Evolutionary conservation across 2,113 vertebrate genomes (phyloP), one percentile per base, ranked within the genome.

Genomic region (Callopanchax toddi): DNA sequence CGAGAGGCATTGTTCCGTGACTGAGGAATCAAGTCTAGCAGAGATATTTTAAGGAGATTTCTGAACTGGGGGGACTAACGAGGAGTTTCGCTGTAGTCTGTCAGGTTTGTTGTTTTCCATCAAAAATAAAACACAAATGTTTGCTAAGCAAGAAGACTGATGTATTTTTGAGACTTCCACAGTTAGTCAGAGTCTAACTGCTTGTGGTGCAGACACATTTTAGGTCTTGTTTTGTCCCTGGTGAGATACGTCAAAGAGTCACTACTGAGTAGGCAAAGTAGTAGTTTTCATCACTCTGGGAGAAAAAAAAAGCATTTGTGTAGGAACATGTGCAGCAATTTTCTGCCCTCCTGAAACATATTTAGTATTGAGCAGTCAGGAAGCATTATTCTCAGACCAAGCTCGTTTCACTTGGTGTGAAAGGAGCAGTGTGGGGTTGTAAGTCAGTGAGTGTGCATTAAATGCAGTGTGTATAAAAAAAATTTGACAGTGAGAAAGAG

Each of bases 291-390:
- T 69, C 43, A 52, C 73, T 72, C 69, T 79, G 9, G 6, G 5
- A n/a, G n/a, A 25, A 68, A 84, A 88, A 87, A 86, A 69, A 84
- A 78, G 65, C 71, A 82, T 90, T 88, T 88, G 60, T 85, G 81
- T 83, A 86, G 71, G 46, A 87, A 67, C 81, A 83, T 32, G 78
- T 82, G 61, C 74, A 66, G 76, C 65, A 76, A 80, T 86, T 88
- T 84, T 56, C 50, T 69, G 17, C 18, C 55, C 71, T 73, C 62
- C 68, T 77, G 55, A 62, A 74, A 86, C 50, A 68, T 53, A 71
- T 74, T 81, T 78, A 80, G 21, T 86, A 64, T 61, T n/a, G 17
- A 67, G 75, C 82, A 86, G 81, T 87, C 78, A 66, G 67, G 66
- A 85, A 55, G 58, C 61, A 85, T 89, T 84, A 85, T 71, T 79